These are phyloP conservation scores for Condylura cristata DNA, from an alignment of 2,113 vertebrate genomes.

Conservation along the genomic window DNA sequence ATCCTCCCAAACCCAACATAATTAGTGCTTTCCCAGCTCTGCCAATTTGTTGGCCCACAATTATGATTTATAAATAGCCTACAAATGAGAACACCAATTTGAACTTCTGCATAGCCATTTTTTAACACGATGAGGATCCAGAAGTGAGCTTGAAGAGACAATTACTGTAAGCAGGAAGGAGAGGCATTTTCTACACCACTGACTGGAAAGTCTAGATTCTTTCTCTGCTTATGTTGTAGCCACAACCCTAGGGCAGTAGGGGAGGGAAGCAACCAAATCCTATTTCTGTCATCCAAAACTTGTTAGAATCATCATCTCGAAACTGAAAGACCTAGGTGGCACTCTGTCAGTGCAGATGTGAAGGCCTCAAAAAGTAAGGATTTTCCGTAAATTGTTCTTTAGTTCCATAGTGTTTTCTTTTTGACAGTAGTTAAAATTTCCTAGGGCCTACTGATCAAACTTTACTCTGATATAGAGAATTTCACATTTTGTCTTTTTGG, in stretches of 20 bases:
- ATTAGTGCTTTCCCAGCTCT: constrained; percentile 60
- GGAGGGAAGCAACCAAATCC: background rate
- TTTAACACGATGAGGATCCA: background rate
- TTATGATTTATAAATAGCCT: constrained; percentile 73
- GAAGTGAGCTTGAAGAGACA: background rate
- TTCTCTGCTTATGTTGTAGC: background rate
- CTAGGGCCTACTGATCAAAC: background rate
- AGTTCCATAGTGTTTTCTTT: background rate
- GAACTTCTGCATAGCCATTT: constrained; percentile 43
- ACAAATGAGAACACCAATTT: constrained; percentile 33
- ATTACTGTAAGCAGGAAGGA: background rate
- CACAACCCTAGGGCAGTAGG: too few species aligned
- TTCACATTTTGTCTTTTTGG: background rate
- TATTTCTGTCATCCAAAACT: background rate
- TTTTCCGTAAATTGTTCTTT: background rate
- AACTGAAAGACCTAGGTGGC: background rate
- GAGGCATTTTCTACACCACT: background rate
- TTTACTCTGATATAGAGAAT: background rate
- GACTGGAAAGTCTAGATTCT: background rate
- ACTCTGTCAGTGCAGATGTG: background rate
- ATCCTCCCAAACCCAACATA: constrained; percentile 11
- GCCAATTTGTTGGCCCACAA: constrained; percentile 70
- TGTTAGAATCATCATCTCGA: background rate
- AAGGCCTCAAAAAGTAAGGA: background rate
- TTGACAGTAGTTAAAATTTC: background rate